Percentiles rank a stretch among this genome's conserved stretches.
Evolutionary conservation across 2,888 invertebrate genomes (phyloP).

Genomic region (Rotaria macrura): DNA sequence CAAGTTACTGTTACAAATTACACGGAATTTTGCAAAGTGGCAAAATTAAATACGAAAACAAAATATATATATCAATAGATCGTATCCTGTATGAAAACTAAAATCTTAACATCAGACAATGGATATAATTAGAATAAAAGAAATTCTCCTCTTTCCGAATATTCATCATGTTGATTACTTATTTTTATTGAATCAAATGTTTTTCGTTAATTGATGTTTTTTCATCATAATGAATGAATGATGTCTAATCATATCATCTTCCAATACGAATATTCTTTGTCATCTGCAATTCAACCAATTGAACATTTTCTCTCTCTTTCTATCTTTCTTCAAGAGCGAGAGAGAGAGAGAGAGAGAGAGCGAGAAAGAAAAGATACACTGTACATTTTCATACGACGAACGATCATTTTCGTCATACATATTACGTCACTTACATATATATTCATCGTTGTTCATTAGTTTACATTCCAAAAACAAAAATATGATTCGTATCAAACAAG

Average conservation of each 20-base stretch:
- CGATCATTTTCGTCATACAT: not conserved
- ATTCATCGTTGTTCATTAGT: not conserved
- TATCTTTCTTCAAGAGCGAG: no score
- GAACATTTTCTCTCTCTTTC: not conserved
- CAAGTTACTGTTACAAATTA: not conserved
- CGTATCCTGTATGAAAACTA: not conserved
- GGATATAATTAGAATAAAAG: no score
- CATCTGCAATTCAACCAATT: constrained; percentile 12
- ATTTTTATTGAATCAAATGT: no score
- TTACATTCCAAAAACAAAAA: not conserved
- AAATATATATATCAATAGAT: no score
- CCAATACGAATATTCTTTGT: not conserved
- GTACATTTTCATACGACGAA: not conserved
- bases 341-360: not conserved
- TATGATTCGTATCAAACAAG: not conserved
- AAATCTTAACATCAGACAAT: not conserved
- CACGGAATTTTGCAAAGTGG: not conserved
- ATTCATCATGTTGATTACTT: not conserved
- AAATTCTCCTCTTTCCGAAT: not conserved
- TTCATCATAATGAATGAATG: not conserved
- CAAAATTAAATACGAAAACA: not conserved
- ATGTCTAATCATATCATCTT: not conserved
- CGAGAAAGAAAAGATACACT: not conserved
- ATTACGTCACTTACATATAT: constrained; percentile 1
- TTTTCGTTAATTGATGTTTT: not conserved